A percentile compares a stretch with the other conserved stretches of the same genome.
Conservation (phyloP, 2,113 vertebrate genomes). For the Montifringilla adamsi region DNA sequence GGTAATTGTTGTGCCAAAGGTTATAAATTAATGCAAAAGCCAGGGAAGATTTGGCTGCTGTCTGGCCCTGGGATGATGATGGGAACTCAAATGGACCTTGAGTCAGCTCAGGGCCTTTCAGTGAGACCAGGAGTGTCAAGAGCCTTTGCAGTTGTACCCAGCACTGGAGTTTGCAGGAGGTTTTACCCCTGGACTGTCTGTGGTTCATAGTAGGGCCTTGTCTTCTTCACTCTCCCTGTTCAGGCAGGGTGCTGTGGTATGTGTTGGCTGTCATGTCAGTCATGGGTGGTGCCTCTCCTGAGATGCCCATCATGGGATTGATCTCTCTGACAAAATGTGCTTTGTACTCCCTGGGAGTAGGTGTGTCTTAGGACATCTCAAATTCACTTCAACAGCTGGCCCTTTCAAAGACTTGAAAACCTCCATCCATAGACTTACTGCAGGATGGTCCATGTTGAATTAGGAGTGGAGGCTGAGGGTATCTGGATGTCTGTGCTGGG, state of each 20-base stretch:
- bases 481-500: background rate
- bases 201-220: background rate
- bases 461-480: background rate
- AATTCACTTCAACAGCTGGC: background rate
- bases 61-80: background rate
- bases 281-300: background rate
- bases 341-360: background rate
- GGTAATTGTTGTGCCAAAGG: background rate
- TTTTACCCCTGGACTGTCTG: background rate
- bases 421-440: background rate
- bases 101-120: background rate
- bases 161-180: background rate
- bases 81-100: background rate
- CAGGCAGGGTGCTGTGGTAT: background rate
- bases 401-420: background rate
- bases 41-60: background rate
- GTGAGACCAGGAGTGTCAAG: background rate
- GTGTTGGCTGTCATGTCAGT: background rate
- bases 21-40: background rate
- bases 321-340: background rate
- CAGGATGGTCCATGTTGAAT: background rate
- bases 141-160: background rate
- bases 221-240: background rate
- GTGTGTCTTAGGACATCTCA: background rate
- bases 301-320: fast-evolving